Base-by-base conservation (phyloP, 2,113 vertebrate genomes). In the Zosterops lateralis region DNA sequence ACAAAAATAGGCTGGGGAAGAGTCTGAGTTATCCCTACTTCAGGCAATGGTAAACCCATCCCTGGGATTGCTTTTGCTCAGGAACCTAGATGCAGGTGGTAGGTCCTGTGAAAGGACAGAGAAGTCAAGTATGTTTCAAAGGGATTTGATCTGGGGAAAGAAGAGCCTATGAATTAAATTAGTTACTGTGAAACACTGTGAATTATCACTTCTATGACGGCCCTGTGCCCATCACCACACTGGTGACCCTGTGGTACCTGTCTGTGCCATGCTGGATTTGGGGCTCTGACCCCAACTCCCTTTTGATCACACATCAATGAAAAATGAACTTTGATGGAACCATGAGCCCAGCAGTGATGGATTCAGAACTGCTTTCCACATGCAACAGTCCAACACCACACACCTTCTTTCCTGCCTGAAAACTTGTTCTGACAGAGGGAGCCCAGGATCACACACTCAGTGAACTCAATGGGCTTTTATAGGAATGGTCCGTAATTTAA, bases 171-270 rank as follows among this genome's bases (percentile, higher is more conserved):
- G 3, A 73, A 58, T 44, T 47, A 32, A 50, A 58, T 31, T 53
- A 53, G 38, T 67, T 24, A 38, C 53, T 29, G 7, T 29, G 4
- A 40, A 54, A 31, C 13, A 40, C 29, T 26, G 10, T 60, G 31
- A 60, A 67, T 74, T 47, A 60, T 7, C 9, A n/a, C 9, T 67
- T 38, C 28, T 31, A 0, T 24, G 9, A 58, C 6, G 13, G 24
- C 29, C n/a, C 20, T 58, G 2, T 29, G 17, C 19, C n/a, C 45
- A 81, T n/a, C 15, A 36, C 31, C 31, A 58, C 67, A 38, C 1
- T 38, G 38, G 18, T 3, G 7, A n/a, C 4, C 18, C 13, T 10
- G 2, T 9, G 3, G 32, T 51, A 24, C 32, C 15, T 28, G 1
- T n/a, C 51, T 51, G 58, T 28, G 36, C 32, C 2, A 2, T 12